These are phyloP conservation scores for Netelia inedita DNA, from an alignment of 2,888 invertebrate species.

Conservation along the genomic window DNA sequence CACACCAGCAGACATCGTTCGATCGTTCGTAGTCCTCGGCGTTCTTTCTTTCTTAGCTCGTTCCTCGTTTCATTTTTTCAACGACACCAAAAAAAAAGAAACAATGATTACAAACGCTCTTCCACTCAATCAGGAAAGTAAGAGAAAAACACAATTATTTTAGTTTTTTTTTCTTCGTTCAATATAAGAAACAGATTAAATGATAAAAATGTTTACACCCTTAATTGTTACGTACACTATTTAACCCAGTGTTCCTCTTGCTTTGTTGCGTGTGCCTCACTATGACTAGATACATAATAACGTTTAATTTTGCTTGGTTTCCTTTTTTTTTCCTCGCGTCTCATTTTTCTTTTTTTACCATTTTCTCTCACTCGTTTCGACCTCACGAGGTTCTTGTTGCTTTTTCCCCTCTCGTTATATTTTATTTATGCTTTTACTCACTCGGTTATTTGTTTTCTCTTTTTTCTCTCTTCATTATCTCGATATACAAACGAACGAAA, in stretches of 20 bases:
- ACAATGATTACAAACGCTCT: neutral
- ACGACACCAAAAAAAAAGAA: slow-evolving; percentile 18
- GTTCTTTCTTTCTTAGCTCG: slow-evolving; percentile 5
- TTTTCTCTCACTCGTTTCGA: slow-evolving; percentile 15
- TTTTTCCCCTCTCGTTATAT: slow-evolving; percentile 1
- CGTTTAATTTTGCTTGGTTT: slow-evolving; percentile 73
- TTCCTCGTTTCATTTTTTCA: neutral
- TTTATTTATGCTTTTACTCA: slow-evolving; percentile 19
- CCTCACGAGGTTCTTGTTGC: slow-evolving; percentile 3
- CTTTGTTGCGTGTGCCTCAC: slow-evolving; percentile 70
- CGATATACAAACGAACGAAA: slow-evolving; percentile 64
- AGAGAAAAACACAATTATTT: slow-evolving; percentile 50
- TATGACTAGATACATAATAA: slow-evolving; percentile 82
- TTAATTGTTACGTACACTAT: slow-evolving; percentile 69
- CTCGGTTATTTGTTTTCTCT: slow-evolving; percentile 27
- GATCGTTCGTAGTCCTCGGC: slow-evolving; percentile 36
- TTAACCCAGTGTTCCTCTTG: slow-evolving; percentile 64
- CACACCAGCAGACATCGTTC: slow-evolving; percentile 20
- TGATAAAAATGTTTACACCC: slow-evolving; percentile 65
- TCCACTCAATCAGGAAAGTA: slow-evolving; percentile 39
- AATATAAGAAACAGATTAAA: slow-evolving; percentile 55
- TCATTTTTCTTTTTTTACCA: slow-evolving; percentile 17
- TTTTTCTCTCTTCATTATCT: slow-evolving; percentile 40
- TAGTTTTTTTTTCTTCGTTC: slow-evolving; percentile 39
- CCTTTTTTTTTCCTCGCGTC: slow-evolving; percentile 16